Evolutionary conservation across 2,113 vertebrate genomes (phyloP).

Genomic region (Dinomys branickii): DNA sequence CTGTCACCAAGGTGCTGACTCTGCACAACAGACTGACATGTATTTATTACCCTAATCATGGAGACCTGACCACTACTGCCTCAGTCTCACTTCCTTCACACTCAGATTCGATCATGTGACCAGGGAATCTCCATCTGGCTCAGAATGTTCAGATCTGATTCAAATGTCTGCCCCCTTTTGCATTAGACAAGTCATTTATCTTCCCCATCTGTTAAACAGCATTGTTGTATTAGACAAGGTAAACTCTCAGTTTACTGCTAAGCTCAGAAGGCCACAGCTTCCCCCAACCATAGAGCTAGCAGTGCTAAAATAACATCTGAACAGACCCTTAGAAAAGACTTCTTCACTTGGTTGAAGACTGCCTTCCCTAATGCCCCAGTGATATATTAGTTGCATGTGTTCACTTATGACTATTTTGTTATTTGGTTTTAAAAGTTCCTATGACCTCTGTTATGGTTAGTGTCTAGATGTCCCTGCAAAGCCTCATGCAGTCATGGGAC

Average conservation of each 20-base stretch:
- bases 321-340: not conserved
- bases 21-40: not conserved
- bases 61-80: not conserved
- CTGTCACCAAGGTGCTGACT: not conserved
- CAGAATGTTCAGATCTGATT: not conserved
- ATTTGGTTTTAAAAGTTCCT: not conserved
- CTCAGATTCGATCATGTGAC: no score
- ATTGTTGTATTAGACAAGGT: not conserved
- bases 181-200: not conserved
- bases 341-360: not conserved
- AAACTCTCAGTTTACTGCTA: not conserved
- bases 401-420: not conserved
- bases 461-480: no score
- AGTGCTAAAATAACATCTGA: not conserved
- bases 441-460: no score
- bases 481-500: no score
- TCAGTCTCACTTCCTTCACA: not conserved
- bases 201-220: not conserved
- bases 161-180: not conserved
- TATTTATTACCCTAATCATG: not conserved
- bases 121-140: not conserved
- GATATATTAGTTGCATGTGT: not conserved
- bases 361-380: not conserved
- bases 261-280: not conserved
- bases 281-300: not conserved